Evolutionary conservation across 2,797 vertebrate genomes (phyloP).

Genomic region (Luscinia luscinia): DNA sequence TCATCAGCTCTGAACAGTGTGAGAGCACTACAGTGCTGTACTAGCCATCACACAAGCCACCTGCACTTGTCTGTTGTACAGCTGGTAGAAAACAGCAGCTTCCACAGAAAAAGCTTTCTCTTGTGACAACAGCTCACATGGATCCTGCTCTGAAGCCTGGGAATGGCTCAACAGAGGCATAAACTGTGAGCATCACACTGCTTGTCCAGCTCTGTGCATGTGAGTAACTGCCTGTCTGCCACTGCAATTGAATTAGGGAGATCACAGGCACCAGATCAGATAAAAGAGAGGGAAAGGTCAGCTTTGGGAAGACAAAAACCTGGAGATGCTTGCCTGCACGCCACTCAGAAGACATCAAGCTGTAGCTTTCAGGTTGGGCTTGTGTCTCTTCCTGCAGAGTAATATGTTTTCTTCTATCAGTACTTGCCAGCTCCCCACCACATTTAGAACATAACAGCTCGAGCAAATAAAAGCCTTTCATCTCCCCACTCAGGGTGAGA

Average conservation of each 20-base stretch:
- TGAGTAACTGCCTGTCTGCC: not conserved
- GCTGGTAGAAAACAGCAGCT: not conserved
- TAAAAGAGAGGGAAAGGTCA: not conserved
- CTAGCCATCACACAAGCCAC: not conserved
- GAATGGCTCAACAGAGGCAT: not conserved
- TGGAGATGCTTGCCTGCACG: not conserved
- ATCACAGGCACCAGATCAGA: conserved; percentile 12
- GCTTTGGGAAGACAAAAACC: not conserved
- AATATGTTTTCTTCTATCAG: conserved; percentile 21
- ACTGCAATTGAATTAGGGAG: not conserved
- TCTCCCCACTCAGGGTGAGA: conserved; percentile 3
- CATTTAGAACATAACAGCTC: conserved; percentile 1
- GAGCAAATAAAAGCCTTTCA: conserved; percentile 27
- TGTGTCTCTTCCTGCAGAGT: not conserved
- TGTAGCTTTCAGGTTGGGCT: not conserved
- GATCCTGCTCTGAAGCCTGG: not conserved
- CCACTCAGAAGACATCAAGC: not conserved
- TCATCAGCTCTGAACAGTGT: not conserved
- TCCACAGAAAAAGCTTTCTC: not conserved
- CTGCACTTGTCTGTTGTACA: not conserved
- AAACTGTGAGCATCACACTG: not conserved
- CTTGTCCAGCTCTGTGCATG: not conserved
- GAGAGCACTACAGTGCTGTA: not conserved
- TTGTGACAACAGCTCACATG: not conserved
- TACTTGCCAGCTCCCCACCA: conserved; percentile 32